Conservation (phyloP, 2,888 invertebrate genomes). For the Drymonia ruficornis region DNA sequence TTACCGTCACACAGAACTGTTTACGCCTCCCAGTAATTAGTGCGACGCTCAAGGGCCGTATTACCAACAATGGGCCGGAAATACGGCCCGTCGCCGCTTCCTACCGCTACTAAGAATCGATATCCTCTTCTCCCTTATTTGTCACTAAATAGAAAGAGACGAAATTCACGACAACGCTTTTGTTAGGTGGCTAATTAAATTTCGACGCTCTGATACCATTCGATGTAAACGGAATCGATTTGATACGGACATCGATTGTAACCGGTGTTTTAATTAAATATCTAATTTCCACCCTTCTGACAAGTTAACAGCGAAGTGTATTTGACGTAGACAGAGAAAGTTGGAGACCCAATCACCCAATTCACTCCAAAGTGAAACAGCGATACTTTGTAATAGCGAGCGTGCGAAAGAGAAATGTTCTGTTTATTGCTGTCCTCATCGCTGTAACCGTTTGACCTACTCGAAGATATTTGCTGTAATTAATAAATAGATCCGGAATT, state of each 20-base stretch:
- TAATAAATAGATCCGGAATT: too few relatives aligned
- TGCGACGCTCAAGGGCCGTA: constrained; percentile 59
- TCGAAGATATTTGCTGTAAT: too few relatives aligned
- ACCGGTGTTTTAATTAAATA: constrained; percentile 48
- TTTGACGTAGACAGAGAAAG: constrained; percentile 28
- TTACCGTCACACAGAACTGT: constrained; percentile 54
- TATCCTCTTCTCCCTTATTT: constrained; percentile 46
- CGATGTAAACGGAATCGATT: constrained; percentile 57
- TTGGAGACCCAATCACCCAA: too few relatives aligned
- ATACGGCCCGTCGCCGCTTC: constrained; percentile 72
- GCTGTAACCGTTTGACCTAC: too few relatives aligned
- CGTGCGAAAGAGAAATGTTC: too few relatives aligned
- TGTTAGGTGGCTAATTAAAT: constrained; percentile 71
- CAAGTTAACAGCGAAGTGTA: constrained; percentile 32
- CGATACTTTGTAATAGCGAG: too few relatives aligned
- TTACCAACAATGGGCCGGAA: constrained; percentile 65
- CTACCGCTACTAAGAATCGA: constrained; percentile 51
- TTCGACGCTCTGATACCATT: constrained; percentile 64
- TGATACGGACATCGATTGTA: constrained; percentile 45
- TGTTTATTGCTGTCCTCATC: too few relatives aligned
- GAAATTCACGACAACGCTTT: constrained; percentile 28
- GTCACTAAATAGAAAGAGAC: constrained; percentile 37
- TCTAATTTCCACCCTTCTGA: constrained; percentile 43
- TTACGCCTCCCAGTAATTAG: constrained; percentile 61
- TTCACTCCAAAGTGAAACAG: too few relatives aligned